Evolutionary conservation across 2,113 vertebrate genomes (phyloP).

Genomic region (Cisticola juncidis): DNA sequence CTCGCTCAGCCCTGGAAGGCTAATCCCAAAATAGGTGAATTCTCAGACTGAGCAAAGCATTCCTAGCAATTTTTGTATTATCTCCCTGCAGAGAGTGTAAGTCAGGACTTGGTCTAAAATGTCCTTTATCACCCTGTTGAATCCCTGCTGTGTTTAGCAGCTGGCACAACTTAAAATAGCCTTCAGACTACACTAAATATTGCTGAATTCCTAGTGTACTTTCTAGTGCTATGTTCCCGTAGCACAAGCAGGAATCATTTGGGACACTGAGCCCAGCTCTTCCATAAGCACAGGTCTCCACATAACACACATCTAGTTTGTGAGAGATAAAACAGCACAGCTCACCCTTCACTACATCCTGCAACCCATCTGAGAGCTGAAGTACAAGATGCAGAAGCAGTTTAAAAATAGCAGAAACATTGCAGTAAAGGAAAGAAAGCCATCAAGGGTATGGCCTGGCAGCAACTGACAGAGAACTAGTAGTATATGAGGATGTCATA

Average conservation of each 20-base stretch:
- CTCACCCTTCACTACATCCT: background rate
- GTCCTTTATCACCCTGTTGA: conserved; percentile 44
- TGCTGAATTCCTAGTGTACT: conserved; percentile 14
- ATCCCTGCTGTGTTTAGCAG: conserved; percentile 54
- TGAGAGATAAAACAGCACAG: background rate
- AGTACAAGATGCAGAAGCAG: background rate
- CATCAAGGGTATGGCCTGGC: background rate
- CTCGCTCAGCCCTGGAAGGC: background rate
- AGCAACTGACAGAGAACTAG: background rate
- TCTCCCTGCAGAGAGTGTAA: background rate
- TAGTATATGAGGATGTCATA: background rate
- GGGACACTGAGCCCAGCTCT: background rate
- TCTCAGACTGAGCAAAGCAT: background rate
- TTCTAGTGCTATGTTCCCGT: background rate
- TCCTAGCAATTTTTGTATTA: background rate
- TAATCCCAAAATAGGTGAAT: conserved; percentile 17
- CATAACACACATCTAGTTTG: background rate
- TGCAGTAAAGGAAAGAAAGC: background rate
- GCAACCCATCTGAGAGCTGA: background rate
- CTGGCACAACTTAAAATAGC: conserved; percentile 57
- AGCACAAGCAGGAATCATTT: background rate
- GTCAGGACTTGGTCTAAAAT: conserved; percentile 29
- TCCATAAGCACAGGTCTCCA: background rate
- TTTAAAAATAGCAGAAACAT: conserved; percentile 16
- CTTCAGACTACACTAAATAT: background rate